Base-by-base conservation (phyloP, 2,113 vertebrate species). In the Silurus meridionalis region DNA sequence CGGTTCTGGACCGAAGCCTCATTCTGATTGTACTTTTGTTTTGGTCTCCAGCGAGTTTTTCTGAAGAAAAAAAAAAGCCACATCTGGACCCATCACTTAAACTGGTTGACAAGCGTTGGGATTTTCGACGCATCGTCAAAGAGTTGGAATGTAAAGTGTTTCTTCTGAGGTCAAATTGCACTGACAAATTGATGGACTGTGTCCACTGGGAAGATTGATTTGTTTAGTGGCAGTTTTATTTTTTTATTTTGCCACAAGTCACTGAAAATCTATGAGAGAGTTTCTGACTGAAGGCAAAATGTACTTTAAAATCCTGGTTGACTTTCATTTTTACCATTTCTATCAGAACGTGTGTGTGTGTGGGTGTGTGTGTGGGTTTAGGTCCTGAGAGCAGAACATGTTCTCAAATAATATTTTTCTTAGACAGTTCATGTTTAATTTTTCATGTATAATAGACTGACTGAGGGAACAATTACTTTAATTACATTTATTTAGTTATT, bases 131-230 rank as follows among this genome's bases (percentile, higher is more conserved):
- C 37, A 15, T 83, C n/a, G 5, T 7, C 21, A 48, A 50, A 46
- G 52, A 69, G 77, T 23, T 2, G 5, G 61, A 37, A 64, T 19
- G n/a, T 37, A 8, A n/a, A n/a, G 11, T 80, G 64, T 80, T 85
- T 85, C 80, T 85, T 72, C 50, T 58, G 77, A 80, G 64, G 77
- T 69, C 52, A 80, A 71, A 80, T 80, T 85, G 77, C 52, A 13
- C 77, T 71, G 82, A 83, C 82, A 69, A 63, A 78, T 71, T 80
- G 53, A 85, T 85, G 77, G 74, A 28, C 84, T 37, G 60, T 8
- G 50, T 85, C 84, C n/a, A 57, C 50, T 58, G 48, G 37, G 50
- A 57, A 69, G 84, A 80, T 64, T 69, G 75, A 80, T 85, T 66
- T 67, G 21, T 80, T 69, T 71, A 3, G 50, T 14, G 15, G 15